Conservation (phyloP, 2,797 vertebrate species). For the Synaphobranchus kaupii region DNA sequence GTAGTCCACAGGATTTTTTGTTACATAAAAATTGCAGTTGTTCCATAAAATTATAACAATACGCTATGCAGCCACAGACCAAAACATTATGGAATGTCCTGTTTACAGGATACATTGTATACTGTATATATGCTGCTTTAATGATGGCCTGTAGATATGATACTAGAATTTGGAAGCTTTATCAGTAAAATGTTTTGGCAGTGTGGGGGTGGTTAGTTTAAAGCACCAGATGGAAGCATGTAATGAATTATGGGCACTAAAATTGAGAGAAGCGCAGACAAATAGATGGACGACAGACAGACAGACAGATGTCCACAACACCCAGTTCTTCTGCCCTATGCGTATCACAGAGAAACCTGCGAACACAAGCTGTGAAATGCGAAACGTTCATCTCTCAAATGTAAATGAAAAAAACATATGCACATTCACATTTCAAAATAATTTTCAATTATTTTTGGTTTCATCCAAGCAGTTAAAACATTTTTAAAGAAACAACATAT, state of each 20-base stretch:
- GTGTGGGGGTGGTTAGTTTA: not conserved
- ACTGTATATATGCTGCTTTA: not conserved
- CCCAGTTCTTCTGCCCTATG: not conserved
- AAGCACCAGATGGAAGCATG: constrained; percentile 9
- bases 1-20: too few relatives aligned
- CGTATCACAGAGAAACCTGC: not conserved
- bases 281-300: constrained; percentile 4
- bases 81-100: not conserved
- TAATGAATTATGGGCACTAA: not conserved
- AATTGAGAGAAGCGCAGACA: not conserved
- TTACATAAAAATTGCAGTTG: too few relatives aligned
- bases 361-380: not conserved
- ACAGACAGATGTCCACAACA: not conserved
- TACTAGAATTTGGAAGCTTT: constrained; percentile 10
- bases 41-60: not conserved
- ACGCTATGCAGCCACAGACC: not conserved
- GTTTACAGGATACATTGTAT: not conserved
- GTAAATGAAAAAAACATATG: not conserved
- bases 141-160: not conserved
- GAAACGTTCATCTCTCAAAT: not conserved
- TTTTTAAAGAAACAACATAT: not conserved
- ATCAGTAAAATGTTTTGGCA: constrained; percentile 10
- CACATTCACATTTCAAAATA: not conserved
- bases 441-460: not conserved
- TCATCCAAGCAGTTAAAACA: not conserved